Evolutionary conservation across 2,113 vertebrate genomes (phyloP).

Genomic region (Panurus biarmicus): DNA sequence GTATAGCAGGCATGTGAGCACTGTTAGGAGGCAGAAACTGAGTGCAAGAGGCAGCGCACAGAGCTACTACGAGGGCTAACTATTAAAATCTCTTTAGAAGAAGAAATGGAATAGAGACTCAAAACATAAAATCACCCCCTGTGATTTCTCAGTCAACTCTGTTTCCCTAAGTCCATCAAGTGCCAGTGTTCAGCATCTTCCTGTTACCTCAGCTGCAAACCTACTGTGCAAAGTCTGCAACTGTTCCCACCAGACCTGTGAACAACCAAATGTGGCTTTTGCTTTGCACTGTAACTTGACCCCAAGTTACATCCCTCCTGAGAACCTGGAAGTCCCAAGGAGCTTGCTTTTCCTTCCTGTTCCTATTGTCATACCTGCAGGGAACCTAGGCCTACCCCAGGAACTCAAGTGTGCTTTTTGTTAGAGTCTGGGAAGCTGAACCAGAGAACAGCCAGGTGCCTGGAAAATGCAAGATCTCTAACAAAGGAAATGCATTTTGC

Average conservation of each 20-base stretch:
- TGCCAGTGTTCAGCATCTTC: neutral
- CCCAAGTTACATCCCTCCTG: neutral
- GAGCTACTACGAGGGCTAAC: neutral
- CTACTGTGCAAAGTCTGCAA: neutral
- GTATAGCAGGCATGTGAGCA: neutral
- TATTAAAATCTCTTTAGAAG: neutral
- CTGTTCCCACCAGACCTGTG: rapidly evolving
- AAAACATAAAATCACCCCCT: neutral
- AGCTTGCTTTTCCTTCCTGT: neutral
- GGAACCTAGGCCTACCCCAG: neutral
- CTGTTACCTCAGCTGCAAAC: neutral
- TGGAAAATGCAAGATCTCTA: neutral
- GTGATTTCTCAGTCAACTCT: neutral
- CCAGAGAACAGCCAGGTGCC: neutral
- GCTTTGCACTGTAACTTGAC: neutral
- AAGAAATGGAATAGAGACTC: neutral
- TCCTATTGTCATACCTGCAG: neutral
- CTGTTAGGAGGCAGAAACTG: neutral
- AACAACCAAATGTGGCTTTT: neutral
- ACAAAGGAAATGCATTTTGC: neutral
- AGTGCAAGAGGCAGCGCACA: neutral
- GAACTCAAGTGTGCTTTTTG: neutral
- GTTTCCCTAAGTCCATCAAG: neutral
- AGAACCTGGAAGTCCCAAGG: neutral
- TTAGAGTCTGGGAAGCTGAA: neutral